phyloP scores from a whole-genome alignment of 2,888 invertebrate genomes.

The Caprella mutica region DNA sequence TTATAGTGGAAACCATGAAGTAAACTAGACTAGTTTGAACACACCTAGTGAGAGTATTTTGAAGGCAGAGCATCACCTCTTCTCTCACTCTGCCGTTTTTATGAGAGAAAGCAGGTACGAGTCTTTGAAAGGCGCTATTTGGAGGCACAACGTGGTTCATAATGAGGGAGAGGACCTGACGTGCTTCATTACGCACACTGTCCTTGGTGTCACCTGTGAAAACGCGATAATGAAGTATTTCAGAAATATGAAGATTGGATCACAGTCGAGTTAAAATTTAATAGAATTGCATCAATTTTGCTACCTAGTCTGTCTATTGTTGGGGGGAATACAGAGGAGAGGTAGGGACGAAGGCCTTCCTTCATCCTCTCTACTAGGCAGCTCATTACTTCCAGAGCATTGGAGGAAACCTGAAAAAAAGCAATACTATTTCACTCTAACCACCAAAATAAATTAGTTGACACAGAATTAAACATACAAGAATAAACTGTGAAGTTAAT shows the following conservation, averaged over 20 bases:
- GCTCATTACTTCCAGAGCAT: conserved; percentile 76
- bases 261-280: conserved; percentile 8
- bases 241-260: background rate
- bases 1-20: no score
- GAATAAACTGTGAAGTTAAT: no score
- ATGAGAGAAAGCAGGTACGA: conserved; percentile 61
- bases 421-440: no score
- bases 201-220: conserved; percentile 52
- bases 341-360: conserved; percentile 72
- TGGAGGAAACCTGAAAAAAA: conserved; percentile 68
- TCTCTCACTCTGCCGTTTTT: conserved; percentile 87
- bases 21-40: conserved; percentile 38
- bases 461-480: no score
- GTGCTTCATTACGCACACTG: conserved; percentile 59
- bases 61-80: conserved; percentile 71
- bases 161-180: conserved; percentile 57
- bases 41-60: conserved; percentile 70
- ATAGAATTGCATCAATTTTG: conserved; percentile 39
- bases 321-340: conserved; percentile 67
- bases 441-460: no score
- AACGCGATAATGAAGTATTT: background rate
- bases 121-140: conserved; percentile 59
- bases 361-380: conserved; percentile 76
- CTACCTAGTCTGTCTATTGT: conserved; percentile 63
- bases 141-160: conserved; percentile 59